phyloP scores from a whole-genome alignment of 1,140 invertebrate genomes.

The Drosophila pandora region DNA sequence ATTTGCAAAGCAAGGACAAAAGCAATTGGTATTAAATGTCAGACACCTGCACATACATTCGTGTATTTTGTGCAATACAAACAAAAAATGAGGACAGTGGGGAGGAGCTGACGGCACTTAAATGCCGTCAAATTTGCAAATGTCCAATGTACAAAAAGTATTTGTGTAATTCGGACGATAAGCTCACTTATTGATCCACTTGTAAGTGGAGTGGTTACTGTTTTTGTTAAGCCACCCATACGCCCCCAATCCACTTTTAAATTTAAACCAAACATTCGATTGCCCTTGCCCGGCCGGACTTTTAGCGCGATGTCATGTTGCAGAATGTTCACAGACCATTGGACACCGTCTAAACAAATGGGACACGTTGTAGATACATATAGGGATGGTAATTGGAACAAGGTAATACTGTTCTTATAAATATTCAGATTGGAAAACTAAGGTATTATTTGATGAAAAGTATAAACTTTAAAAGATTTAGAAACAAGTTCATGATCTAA shows the following conservation, averaged over 20 bases:
- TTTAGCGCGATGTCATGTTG: slow-evolving; percentile 57
- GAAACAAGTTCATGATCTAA: too few species aligned
- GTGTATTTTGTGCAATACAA: slow-evolving; percentile 5
- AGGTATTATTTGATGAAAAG: too few species aligned
- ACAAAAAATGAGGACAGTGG: slow-evolving; percentile 12
- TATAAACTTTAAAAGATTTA: too few species aligned
- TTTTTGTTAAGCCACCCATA: slow-evolving; percentile 17
- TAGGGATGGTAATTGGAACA: background rate
- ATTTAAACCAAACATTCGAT: slow-evolving; percentile 27
- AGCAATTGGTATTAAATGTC: slow-evolving; percentile 79
- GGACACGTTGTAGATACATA: slow-evolving; percentile 9
- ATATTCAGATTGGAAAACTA: too few species aligned
- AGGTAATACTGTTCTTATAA: background rate
- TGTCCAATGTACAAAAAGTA: slow-evolving; percentile 70
- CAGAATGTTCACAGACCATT: slow-evolving; percentile 73
- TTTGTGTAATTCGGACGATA: slow-evolving; percentile 78
- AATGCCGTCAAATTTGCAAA: slow-evolving; percentile 70
- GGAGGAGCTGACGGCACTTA: slow-evolving; percentile 50
- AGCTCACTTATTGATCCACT: slow-evolving; percentile 78
- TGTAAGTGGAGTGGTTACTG: slow-evolving; percentile 42
- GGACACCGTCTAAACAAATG: slow-evolving; percentile 78
- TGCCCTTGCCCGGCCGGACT: background rate
- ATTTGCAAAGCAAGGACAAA: slow-evolving; percentile 66
- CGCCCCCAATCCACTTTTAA: background rate
- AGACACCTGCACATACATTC: slow-evolving; percentile 49